Evolutionary conservation across 2,797 vertebrate species (phyloP).

Genomic region (Enteromius trimaculatus): DNA sequence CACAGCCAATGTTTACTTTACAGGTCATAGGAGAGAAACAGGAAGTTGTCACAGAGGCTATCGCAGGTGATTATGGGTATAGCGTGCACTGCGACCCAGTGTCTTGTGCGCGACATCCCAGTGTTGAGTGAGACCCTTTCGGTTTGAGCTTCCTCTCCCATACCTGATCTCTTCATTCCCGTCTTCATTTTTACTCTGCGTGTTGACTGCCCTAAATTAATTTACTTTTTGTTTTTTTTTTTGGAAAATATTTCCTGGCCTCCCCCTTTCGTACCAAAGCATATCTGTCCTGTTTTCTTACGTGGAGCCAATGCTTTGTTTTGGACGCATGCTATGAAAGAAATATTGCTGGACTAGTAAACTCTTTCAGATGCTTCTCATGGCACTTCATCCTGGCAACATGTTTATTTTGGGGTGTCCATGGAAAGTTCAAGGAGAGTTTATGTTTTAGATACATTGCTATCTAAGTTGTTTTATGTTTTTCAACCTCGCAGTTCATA

Average conservation of each 20-base stretch:
- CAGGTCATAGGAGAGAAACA: constrained; percentile 76
- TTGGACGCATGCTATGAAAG: constrained; percentile 57
- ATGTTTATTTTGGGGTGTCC: constrained; percentile 23
- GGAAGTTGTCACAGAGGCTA: constrained; percentile 72
- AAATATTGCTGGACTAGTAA: constrained; percentile 45
- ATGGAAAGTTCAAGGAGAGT: constrained; percentile 35
- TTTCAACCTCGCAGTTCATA: background rate
- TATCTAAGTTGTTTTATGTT: constrained; percentile 21
- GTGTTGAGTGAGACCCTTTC: constrained; percentile 62
- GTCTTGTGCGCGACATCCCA: constrained; percentile 55
- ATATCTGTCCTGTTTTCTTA: constrained; percentile 40
- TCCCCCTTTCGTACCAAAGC: constrained; percentile 36
- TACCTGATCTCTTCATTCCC: constrained; percentile 37
- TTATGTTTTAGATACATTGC: constrained; percentile 22
- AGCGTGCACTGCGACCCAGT: constrained; percentile 61
- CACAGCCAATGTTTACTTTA: constrained; percentile 71
- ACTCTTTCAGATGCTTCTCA: constrained; percentile 35
- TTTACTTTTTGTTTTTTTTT: background rate
- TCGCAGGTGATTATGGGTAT: constrained; percentile 77
- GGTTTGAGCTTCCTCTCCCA: constrained; percentile 39
- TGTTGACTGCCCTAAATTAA: constrained; percentile 40
- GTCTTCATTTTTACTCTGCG: constrained; percentile 44
- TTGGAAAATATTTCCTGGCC: background rate
- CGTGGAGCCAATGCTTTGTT: constrained; percentile 32
- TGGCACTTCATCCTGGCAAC: constrained; percentile 23